Evolutionary conservation across 1,140 invertebrate genomes (phyloP), one percentile per base, ranked within the genome.

Genomic region (Brachionus plicatilis): DNA sequence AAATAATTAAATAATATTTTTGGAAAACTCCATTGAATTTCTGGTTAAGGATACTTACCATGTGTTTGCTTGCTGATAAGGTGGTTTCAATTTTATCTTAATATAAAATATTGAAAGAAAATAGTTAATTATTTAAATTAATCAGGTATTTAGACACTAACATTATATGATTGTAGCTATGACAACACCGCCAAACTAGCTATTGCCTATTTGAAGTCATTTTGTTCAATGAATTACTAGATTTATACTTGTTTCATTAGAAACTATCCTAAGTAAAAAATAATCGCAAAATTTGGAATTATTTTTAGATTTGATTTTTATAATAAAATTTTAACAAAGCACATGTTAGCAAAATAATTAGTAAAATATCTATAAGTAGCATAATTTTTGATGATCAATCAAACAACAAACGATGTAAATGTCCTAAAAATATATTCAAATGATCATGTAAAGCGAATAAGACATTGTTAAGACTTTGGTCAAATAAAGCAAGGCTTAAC

Each of bases 401-500:
- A 20, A 12, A 47, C 6, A 47, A 47, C 45, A 60, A 24, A 60
- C 17, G 20, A 60, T 20, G 17, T 20, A 20, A 24, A 60, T 60
- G 53, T 60, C 17, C 20, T 20, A 60, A 27, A 60, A 20, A 60
- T 60, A 24, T 60, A 29, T 68, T 33, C n/a, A 29, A 68, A 68
- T 33, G 20, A 68, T 68, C 66, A 68, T 68, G 66, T 68, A 24
- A 68, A 68, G n/a, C 27, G 33, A 68, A 12, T 33, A 68, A 68
- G 27, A 41, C 27, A 68, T 68, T 68, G 53, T 29, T 68, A 68
- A 33, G 66, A 33, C n/a, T 68, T 24, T 72, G 68, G 37, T 72
- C 68, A 72, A 72, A 72, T 72, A 20, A 72, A 72, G 68, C 68
- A 11, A 72, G 33, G 68, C 68, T 72, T 72, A 72, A 72, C 68